Percentiles rank a stretch among this genome's conserved stretches.
Evolutionary conservation across 2,113 vertebrate genomes (phyloP).

Genomic region (Chloropsis cyanopogon): DNA sequence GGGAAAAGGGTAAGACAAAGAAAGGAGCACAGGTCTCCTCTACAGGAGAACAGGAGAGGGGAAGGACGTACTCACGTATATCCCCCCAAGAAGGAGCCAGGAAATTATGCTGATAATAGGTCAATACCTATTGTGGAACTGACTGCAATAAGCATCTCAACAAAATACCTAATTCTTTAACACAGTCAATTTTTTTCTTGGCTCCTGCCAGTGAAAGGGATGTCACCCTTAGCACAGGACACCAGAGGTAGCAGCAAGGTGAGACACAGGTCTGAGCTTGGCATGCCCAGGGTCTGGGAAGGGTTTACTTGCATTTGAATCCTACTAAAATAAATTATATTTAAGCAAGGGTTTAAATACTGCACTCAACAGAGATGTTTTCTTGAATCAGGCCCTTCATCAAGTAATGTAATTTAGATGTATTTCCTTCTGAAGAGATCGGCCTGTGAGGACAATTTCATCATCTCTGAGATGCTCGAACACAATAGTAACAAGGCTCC

Average conservation of each 20-base stretch:
- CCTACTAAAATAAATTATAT: neutral
- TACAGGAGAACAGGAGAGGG: neutral
- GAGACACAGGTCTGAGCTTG: neutral
- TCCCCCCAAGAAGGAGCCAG: neutral
- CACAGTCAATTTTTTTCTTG: neutral
- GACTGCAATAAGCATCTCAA: neutral
- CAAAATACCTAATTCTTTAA: neutral
- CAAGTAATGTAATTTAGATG: neutral
- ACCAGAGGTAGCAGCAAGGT: neutral
- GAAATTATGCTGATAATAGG: neutral
- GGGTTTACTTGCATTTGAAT: neutral
- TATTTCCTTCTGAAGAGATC: neutral
- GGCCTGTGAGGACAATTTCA: neutral
- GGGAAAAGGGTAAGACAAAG: neutral
- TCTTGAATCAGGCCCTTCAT: neutral
- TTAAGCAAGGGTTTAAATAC: neutral
- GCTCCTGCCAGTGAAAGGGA: neutral
- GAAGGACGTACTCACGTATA: neutral
- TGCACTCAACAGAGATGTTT: neutral
- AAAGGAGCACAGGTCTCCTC: neutral
- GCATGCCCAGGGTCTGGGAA: neutral
- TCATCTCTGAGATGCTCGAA: neutral
- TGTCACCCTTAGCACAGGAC: neutral
- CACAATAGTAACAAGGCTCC: neutral
- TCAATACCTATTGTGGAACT: neutral